Base-by-base conservation (phyloP, 2,797 vertebrate genomes). In the Decapterus maruadsi region DNA sequence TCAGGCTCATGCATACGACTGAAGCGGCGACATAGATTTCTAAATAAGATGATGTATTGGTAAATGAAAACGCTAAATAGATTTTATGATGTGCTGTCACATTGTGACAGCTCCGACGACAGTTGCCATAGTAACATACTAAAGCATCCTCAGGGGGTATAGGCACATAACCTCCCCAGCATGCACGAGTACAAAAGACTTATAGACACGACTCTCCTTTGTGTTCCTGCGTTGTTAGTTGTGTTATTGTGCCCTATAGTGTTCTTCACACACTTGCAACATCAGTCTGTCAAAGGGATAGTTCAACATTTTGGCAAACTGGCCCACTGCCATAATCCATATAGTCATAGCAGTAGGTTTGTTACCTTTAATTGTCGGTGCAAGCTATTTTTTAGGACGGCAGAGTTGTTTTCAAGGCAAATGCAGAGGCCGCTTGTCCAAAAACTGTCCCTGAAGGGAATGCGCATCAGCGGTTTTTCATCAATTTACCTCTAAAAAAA, bases 1-100 rank as follows among this genome's bases (percentile, higher is more conserved):
- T 84, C 70, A 53, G 56, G 56, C 69, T 40, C 22, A 4, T 61
- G 53, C 64, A 55, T 40, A 46, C 67, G 38, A 53, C n/a, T 48
- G 60, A 3, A 26, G 22, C 6, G 29, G 17, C 46, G 10, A 51
- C 13, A 14, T n/a, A 40, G 53, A 11, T 46, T 10, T 67, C 4
- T 22, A 26, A 22, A 40, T 57, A 42, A 22, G 16, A 13, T 62
- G 50, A 43, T 34, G 20, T 45, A 8, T 50, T 42, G 46, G 58
- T 50, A 38, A 54, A 16, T 56, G 0, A 22, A 63, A 54, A n/a
- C 65, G 69, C 14, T 36, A 38, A 46, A 60, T 4, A 19, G 59
- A 59, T 29, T 43, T 48, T 22, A 38, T 22, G 45, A 48, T 14
- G 5, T 53, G 54, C 16, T 65, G 12, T 34, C 22, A 42, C 7